Base-by-base conservation (phyloP, 2,888 invertebrate species). In the Troides aeacus region DNA sequence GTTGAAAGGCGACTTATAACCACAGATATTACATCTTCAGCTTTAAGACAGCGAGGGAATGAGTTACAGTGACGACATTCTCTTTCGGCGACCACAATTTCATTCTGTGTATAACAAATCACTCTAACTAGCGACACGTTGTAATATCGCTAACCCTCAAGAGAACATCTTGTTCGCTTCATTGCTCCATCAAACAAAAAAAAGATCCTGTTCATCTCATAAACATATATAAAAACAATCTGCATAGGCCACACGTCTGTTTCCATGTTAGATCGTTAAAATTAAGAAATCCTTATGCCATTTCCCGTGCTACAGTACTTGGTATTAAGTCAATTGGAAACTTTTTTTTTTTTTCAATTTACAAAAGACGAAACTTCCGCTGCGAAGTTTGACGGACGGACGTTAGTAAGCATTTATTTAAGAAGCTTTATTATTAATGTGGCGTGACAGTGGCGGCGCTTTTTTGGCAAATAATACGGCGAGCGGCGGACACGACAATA, bases 401-500 rank as follows among this genome's bases (percentile, higher is more conserved):
- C 50, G 60, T 64, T 61, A 42, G 66, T 53, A 42, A 36, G 58
- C 61, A 67, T 70, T 70, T 70, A 70, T 70, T 66, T 60, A 64
- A 66, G 67, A 60, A 64, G 67, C 60, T 70, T 67, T 67, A 71
- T 68, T 70, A 69, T 74, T 72, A 75, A 74, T 71, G 74, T 76
- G 77, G 75, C 76, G 78, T 77, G 79, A 83, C 76, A 76, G 75
- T 58, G 72, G 73, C 82, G 83, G 81, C 57, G 67, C 53, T 84
- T 86, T 87, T 86, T 85, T 84, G 81, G 81, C 81, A 78, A 80
- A 80, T 84, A 84, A 85, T 83, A 82, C 66, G 36, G 67, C 36
- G 24, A 80, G 82, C 81, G 15, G 82, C 80, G 81, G 81, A 79
- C 80, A 83, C 81, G 84, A 84, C 88, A 87, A 88, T 84, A 85